A percentile compares a stretch with the other conserved stretches of the same genome.
phyloP scores from a whole-genome alignment of 2,888 invertebrate species.

The Axea sp. region DNA sequence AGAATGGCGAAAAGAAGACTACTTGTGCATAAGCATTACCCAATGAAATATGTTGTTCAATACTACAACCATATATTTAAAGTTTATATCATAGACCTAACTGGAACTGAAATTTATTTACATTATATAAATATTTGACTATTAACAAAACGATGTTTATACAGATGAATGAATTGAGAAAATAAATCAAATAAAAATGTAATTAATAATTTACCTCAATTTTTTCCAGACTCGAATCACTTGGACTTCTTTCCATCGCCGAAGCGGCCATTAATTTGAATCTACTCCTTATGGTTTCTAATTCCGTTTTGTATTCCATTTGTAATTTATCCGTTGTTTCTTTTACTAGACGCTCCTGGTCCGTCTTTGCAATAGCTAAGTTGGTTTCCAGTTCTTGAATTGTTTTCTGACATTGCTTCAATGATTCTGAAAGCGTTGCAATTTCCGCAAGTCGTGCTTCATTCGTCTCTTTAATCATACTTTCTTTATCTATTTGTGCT shows the following conservation, averaged over 20 bases:
- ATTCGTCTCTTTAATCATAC: conserved; percentile 68
- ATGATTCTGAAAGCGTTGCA: conserved; percentile 63
- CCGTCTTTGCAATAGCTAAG: conserved; percentile 75
- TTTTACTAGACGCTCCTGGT: conserved; percentile 83
- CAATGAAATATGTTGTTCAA: no score
- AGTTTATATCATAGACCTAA: no score
- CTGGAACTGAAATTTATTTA: no score
- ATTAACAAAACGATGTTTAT: no score
- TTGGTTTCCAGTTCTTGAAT: conserved; percentile 65
- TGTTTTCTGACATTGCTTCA: conserved; percentile 69
- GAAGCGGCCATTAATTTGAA: conserved; percentile 85
- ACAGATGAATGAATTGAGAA: no score
- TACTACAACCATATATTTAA: no score
- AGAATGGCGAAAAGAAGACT: no score
- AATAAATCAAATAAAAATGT: conserved; percentile 1
- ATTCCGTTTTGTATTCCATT: conserved; percentile 87
- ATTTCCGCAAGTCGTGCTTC: conserved; percentile 68
- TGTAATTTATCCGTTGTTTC: conserved; percentile 84
- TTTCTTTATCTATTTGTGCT: conserved; percentile 69
- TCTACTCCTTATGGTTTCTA: conserved; percentile 83
- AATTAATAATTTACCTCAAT: conserved; percentile 82
- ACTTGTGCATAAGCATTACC: no score
- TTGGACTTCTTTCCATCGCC: conserved; percentile 87
- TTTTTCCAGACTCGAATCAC: conserved; percentile 88
- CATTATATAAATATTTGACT: no score